Conservation (phyloP, 2,113 vertebrate genomes). For the Collichthys lucidus region DNA sequence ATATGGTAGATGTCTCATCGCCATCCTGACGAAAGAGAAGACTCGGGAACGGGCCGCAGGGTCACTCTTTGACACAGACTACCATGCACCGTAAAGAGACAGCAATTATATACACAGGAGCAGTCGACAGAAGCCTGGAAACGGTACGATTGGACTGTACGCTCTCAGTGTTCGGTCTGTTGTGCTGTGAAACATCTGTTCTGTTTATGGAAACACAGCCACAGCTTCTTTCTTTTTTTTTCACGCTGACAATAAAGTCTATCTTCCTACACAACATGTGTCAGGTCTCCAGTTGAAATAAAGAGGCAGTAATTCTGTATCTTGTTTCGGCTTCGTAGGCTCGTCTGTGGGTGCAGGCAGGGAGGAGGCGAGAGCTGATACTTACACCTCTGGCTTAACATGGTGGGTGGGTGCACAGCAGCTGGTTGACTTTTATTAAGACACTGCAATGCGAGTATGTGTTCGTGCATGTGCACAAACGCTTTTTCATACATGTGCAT, state of each 20-base stretch:
- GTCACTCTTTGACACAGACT: constrained; percentile 68
- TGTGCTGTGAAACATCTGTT: constrained; percentile 57
- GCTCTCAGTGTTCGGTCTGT: constrained; percentile 17
- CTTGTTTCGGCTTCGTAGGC: constrained; percentile 74
- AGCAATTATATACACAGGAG: constrained; percentile 57
- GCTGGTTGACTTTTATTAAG: constrained; percentile 76
- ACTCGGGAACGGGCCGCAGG: constrained; percentile 50
- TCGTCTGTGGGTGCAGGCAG: constrained; percentile 72
- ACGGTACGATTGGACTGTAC: constrained; percentile 37
- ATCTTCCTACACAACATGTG: constrained; percentile 78
- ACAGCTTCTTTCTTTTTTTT: constrained; percentile 27
- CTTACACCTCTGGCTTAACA: constrained; percentile 71
- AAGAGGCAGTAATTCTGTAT: constrained; percentile 75
- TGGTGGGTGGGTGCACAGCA: constrained; percentile 73
- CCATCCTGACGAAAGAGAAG: constrained; percentile 75
- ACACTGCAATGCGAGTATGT: constrained; percentile 33
- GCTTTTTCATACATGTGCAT: constrained; percentile 8
- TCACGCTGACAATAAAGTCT: constrained; percentile 74
- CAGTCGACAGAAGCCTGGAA: constrained; percentile 34
- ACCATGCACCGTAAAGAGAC: constrained; percentile 51
- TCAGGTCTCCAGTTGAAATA: constrained; percentile 74
- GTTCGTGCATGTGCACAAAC: not conserved
- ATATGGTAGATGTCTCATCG: constrained; percentile 84
- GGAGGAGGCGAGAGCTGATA: constrained; percentile 71
- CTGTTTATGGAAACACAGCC: constrained; percentile 55